These are phyloP conservation scores for Sarcophaga bullata DNA, from an alignment of 1,140 invertebrate species.

Conservation along the genomic window DNA sequence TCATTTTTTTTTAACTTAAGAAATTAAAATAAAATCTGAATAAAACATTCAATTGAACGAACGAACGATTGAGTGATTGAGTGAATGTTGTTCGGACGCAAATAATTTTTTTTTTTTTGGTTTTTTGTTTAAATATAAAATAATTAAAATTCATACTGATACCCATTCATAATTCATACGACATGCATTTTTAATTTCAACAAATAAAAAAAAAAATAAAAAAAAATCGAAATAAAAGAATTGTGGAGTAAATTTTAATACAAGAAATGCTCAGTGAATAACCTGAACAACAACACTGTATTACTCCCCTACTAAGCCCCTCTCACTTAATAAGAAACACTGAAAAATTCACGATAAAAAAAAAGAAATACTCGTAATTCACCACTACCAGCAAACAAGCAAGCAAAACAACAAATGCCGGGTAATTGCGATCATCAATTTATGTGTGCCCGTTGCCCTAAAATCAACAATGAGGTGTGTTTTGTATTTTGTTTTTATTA, in stretches of 20 bases:
- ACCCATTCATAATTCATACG: constrained; percentile 6
- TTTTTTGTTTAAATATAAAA: not conserved
- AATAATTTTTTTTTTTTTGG: too few species aligned
- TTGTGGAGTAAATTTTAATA: too few species aligned
- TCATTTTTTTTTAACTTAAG: too few species aligned
- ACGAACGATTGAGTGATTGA: too few species aligned
- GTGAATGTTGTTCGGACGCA: too few species aligned
- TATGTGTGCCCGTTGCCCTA: not conserved
- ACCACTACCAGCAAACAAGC: too few species aligned
- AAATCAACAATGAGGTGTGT: not conserved
- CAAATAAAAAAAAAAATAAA: too few species aligned
- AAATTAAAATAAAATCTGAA: not conserved
- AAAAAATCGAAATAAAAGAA: too few species aligned
- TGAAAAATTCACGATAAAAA: constrained; percentile 5
- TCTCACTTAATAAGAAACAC: not conserved
- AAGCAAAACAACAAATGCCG: not conserved
- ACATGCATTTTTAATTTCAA: constrained; percentile 9
- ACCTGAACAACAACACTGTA: not conserved
- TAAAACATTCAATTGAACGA: not conserved
- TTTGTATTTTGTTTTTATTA: too few species aligned
- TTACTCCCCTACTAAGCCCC: not conserved
- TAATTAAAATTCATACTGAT: constrained; percentile 9
- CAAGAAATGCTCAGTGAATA: too few species aligned
- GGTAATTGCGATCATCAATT: not conserved
- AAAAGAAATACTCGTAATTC: too few species aligned